Base-by-base conservation (phyloP, 2,113 vertebrate genomes). In the Pelmatolapia mariae region DNA sequence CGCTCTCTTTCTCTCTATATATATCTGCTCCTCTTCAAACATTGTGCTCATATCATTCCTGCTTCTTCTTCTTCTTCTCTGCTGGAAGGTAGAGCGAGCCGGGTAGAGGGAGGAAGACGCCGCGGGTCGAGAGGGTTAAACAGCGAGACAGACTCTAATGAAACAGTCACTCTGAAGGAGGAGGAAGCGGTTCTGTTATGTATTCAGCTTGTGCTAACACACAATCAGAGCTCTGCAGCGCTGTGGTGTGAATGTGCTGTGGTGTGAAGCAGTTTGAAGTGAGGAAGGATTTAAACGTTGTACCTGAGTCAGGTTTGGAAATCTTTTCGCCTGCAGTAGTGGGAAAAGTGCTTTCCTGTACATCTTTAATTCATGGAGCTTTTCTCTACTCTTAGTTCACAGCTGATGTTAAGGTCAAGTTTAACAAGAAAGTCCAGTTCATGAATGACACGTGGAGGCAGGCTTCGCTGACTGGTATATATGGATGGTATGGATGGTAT, bases 71-170 rank as follows among this genome's bases (percentile, higher is more conserved):
- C 79, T 54, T 36, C 82, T 87, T 10, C n/a, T 52, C 59, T 22
- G 43, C 47, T 33, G 82, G 19, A 57, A 83, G 85, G 71, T 26
- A 82, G 13, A 71, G 52, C 45, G 54, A 68, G 36, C 38, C 24
- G 7, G 54, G 63, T 4, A 10, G 13, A 24, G 80, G n/a, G 71
- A 78, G 24, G 43, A 78, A 31, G 85, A 43, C 3, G 85, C 86
- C 84, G 66, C 40, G 2, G 84, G 86, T 84, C 31, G n/a, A 24
- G 85, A 71, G 57, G 89, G 90, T 90, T 89, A 92, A 92, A 88
- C 80, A 50, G 63, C 2, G 61, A 82, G 81, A 24, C 10, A 10
- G 66, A 36, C 16, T 86, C 33, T 71, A 76, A 84, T 63, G 78
- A 79, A 83, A 85, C 43, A 26, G 47, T 63, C 68, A 13, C 26